Evolutionary conservation across 2,797 vertebrate species (phyloP).

Genomic region (Tympanoctomys barrerae): DNA sequence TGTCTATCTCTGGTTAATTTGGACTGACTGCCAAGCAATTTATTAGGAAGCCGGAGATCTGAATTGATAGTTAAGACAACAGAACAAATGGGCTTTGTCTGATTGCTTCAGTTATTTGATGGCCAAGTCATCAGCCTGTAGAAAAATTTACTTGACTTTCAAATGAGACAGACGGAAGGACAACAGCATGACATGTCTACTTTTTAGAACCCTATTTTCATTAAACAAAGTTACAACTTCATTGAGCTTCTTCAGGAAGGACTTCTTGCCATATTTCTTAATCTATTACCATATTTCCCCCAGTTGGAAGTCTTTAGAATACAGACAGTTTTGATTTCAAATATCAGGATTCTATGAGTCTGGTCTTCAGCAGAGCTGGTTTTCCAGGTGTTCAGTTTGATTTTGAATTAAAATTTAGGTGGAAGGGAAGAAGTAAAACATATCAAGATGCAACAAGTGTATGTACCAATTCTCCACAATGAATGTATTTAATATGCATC

Average conservation of each 20-base stretch:
- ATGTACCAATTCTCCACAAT: not conserved
- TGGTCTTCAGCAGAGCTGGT: not conserved
- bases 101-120: conserved; percentile 34
- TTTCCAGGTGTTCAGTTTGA: conserved; percentile 5
- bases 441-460: not conserved
- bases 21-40: conserved; percentile 47
- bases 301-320: not conserved
- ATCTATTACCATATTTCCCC: not conserved
- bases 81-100: conserved; percentile 60
- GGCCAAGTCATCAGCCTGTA: conserved; percentile 45
- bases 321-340: not conserved
- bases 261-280: not conserved
- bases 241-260: not conserved
- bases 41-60: conserved; percentile 58
- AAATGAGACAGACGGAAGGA: conserved; percentile 28
- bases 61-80: conserved; percentile 54
- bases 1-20: conserved; percentile 43
- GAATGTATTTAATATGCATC: not conserved
- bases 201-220: conserved; percentile 25
- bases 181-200: not conserved
- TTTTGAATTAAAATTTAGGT: conserved; percentile 42
- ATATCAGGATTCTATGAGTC: not conserved
- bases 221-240: not conserved
- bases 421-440: not conserved
- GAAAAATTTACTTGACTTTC: conserved; percentile 55